A percentile compares a stretch with the other conserved stretches of the same genome.
These are phyloP conservation scores for Cremastobaeus sp. DNA, from an alignment of 2,888 invertebrate species.

Conservation along the genomic window DNA sequence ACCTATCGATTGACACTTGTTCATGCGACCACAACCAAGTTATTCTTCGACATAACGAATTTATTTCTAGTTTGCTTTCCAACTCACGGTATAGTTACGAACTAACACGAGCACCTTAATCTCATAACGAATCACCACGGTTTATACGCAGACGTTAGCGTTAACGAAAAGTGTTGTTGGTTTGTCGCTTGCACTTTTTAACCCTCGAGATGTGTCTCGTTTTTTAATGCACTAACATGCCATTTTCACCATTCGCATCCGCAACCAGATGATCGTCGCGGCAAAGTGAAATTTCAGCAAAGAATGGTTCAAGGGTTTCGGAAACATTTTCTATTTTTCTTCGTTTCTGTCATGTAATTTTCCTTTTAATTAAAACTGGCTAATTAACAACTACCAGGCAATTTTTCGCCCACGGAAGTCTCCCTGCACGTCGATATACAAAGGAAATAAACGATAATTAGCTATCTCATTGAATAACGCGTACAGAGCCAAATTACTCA, in stretches of 20 bases:
- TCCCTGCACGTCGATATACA: too few species aligned
- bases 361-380: too few species aligned
- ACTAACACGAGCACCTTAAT: slow-evolving; percentile 42
- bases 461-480: too few species aligned
- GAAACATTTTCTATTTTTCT: too few species aligned
- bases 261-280: slow-evolving; percentile 17
- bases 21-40: too few species aligned
- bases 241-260: slow-evolving; percentile 7
- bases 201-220: slow-evolving; percentile 2
- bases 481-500: too few species aligned
- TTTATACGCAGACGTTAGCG: slow-evolving; percentile 11
- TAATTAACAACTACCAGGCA: too few species aligned
- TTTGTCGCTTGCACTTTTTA: slow-evolving; percentile 27
- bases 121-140: slow-evolving; percentile 12
- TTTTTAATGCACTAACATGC: slow-evolving; percentile 24
- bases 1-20: slow-evolving; percentile 37
- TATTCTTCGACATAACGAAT: slow-evolving; percentile 14
- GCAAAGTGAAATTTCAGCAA: too few species aligned
- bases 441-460: too few species aligned
- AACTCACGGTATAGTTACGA: slow-evolving; percentile 16
- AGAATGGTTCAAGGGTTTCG: too few species aligned
- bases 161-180: slow-evolving; percentile 21
- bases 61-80: slow-evolving; percentile 34
- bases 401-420: too few species aligned
- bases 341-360: too few species aligned